A percentile compares a stretch with the other conserved stretches of the same genome.
Conservation (phyloP, 2,888 invertebrate species). For the Labia minor region DNA sequence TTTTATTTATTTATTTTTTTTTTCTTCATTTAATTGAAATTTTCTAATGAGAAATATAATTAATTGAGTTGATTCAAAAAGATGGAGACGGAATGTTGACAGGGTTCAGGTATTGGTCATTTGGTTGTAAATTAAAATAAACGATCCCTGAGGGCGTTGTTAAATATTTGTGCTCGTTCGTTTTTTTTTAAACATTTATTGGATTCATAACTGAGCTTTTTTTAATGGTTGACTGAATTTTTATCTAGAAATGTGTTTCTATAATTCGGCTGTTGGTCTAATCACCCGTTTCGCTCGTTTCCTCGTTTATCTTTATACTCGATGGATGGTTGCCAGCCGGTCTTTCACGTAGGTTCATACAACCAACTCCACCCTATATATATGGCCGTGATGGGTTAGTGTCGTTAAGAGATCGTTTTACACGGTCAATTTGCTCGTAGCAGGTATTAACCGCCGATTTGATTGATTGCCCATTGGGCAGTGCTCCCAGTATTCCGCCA, state of each 20-base stretch:
- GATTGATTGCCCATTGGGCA: constrained; percentile 5
- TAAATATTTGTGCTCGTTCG: too few relatives aligned
- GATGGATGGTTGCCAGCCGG: constrained; percentile 7
- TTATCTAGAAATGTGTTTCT: constrained; percentile 7
- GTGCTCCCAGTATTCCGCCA: neutral
- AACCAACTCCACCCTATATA: neutral
- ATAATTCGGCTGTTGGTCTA: constrained; percentile 13
- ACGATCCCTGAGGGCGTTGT: too few relatives aligned
- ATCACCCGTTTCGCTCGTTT: constrained; percentile 13
- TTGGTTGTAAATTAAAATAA: too few relatives aligned
- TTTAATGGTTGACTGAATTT: neutral
- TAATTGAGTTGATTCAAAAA: too few relatives aligned
- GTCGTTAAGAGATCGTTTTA: constrained; percentile 13
- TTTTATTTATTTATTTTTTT: too few relatives aligned
- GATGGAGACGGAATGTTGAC: too few relatives aligned
- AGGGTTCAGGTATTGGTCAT: too few relatives aligned
- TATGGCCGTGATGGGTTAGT: neutral
- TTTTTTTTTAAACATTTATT: constrained; percentile 5
- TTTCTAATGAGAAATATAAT: too few relatives aligned
- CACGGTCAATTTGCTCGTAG: constrained; percentile 13
- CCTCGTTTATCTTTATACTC: constrained; percentile 1
- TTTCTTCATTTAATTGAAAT: too few relatives aligned
- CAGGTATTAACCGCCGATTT: constrained; percentile 13
- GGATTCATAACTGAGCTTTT: constrained; percentile 1
- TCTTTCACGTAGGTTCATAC: neutral